phyloP scores from a whole-genome alignment of 2,113 vertebrate species.

The Hipposideros armiger region DNA sequence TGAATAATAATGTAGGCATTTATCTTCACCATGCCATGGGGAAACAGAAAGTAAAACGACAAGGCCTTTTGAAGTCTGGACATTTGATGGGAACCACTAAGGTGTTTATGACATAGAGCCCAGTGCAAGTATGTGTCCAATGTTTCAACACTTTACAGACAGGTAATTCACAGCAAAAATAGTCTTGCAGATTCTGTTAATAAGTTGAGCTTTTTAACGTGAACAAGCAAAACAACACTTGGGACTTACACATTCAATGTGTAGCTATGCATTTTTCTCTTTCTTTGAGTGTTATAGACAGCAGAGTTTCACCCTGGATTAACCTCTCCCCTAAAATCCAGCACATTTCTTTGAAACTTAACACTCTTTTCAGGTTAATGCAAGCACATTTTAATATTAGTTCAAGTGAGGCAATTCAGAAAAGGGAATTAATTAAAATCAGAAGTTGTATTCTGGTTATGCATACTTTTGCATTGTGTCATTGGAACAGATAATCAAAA shows the following conservation, averaged over 20 bases:
- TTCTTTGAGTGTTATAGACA: neutral
- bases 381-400: conserved; percentile 1
- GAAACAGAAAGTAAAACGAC: conserved; percentile 27
- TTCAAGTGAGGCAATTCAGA: neutral
- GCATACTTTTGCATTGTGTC: neutral
- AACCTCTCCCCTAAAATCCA: neutral
- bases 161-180: conserved; percentile 54
- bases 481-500: neutral
- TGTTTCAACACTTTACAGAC: neutral
- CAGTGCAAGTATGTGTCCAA: neutral
- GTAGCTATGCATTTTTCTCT: neutral
- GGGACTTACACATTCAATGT: neutral
- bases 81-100: neutral
- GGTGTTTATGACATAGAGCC: neutral
- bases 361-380: neutral
- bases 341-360: neutral
- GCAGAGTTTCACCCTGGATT: conserved; percentile 40
- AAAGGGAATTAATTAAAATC: conserved; percentile 18
- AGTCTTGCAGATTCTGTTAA: conserved; percentile 33
- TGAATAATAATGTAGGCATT: conserved; percentile 65
- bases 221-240: neutral
- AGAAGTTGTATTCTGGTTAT: neutral
- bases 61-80: conserved; percentile 48
- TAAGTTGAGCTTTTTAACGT: conserved; percentile 49
- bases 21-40: conserved; percentile 28